phyloP scores from a whole-genome alignment of 2,888 invertebrate species.

The Mamestra brassicae region DNA sequence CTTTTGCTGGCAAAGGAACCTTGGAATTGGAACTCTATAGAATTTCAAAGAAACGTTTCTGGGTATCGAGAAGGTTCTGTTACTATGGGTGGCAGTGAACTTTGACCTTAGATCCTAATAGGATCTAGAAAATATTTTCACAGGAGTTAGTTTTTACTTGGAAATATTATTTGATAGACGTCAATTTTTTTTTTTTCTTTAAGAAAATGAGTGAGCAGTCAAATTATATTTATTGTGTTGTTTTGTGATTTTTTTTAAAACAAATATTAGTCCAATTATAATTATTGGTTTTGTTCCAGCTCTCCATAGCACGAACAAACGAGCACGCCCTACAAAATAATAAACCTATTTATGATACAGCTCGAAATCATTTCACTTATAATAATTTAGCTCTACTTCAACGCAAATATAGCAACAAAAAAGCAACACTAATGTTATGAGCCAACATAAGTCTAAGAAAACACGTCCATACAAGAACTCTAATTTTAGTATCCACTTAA shows the following conservation, averaged over 20 bases:
- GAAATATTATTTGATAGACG: no score
- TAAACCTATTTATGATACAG: not conserved
- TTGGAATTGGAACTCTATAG: not conserved
- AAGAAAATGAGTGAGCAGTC: no score
- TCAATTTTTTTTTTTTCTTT: no score
- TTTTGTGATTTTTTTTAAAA: not conserved
- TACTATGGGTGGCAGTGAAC: not conserved
- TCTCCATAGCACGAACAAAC: no score
- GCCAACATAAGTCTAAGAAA: not conserved
- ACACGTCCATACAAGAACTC: conserved; percentile 37
- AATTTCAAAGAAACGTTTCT: not conserved
- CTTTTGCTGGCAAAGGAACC: conserved; percentile 8
- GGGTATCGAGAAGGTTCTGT: not conserved
- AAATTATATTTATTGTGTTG: not conserved
- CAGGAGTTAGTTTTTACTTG: no score
- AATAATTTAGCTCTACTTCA: conserved; percentile 4
- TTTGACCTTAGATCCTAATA: not conserved
- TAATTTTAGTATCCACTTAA: conserved; percentile 44
- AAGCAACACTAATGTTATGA: conserved; percentile 11
- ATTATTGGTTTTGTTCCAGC: no score
- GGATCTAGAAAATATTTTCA: no score
- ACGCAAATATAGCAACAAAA: conserved; percentile 12
- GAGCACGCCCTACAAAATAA: not conserved
- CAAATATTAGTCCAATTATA: not conserved
- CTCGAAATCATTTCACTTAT: not conserved